Base-by-base conservation (phyloP, 2,113 vertebrate species). In the Fregetta grallaria region DNA sequence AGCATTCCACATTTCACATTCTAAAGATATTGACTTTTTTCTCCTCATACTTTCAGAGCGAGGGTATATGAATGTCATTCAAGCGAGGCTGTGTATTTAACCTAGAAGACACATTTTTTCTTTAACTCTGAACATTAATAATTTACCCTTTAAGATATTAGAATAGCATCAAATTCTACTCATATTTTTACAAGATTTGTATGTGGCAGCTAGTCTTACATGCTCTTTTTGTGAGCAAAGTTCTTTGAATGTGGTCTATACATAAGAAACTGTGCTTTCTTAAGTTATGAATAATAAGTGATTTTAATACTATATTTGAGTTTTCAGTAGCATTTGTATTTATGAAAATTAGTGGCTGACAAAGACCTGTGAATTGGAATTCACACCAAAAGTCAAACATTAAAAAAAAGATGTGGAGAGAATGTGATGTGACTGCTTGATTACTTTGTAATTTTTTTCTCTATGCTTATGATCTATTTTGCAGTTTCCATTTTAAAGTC, bases 21-120 rank as follows among this genome's bases (percentile, higher is more conserved):
- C 86, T 61, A 55, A 96, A 97, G 92, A 87, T 96, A 97, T 94
- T 97, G 96, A 97, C 92, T 96, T 97, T 94, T 95, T 95, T 65
- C 68, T 66, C 56, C 81, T 95, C 90, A 66, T 79, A 87, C 89
- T 93, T 97, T 95, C 78, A 89, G 70, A 96, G 81, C 0, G 62
- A 97, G 96, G 94, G 52, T 93, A 83, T 70, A 84, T 95, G 93
- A 97, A 97, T 96, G 96, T 96, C 96, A 95, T 75, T 77, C 0
- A 0, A 89, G 13, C 10, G 2, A 93, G 85, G n/a, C 59, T 96
- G 93, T 97, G 79, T 97, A 95, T 96, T 97, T 97, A 97, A 97
- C 94, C 89, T 83, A 87, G 87, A 85, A 96, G 87, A 90, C 44
- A 72, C 40, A 47, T 92, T 88, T 95, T 92, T 94, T 94, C 76